Base-by-base conservation (phyloP, 2,888 invertebrate species). In the Leptopilina drosophilae region DNA sequence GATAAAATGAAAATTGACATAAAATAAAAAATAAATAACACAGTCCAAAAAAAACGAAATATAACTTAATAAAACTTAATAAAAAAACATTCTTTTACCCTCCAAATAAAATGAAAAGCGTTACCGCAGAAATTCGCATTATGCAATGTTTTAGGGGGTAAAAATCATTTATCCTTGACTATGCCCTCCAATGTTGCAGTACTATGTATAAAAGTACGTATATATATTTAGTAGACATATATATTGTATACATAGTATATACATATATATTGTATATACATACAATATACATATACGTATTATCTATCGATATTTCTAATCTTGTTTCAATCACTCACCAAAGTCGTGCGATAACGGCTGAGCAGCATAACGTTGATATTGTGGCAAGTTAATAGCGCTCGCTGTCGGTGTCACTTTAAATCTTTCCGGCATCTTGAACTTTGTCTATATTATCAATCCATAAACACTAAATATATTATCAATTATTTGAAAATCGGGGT, bases 341-440 rank as follows among this genome's bases (percentile, higher is more conserved):
- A 73, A 73, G 14, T 73, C 73, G 56, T 76, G 76, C 26, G 81
- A 77, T 26, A 64, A 59, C 78, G 84, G 84, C 79, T 86, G 78
- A 49, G 80, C 80, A 11, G 77, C 84, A 69, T 87, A 87, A 7
- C 84, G 82, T 75, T 85, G 86, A 26, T 83, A 85, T 78, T 84
- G 84, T 14, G 73, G n/a, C 26, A 73, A 26, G 20, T 79, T 80
- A 46, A 82, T 78, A 56, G 86, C 80, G 79, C 83, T 87, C 78
- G 83, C 87, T 62, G 90, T 87, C 85, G 89, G 90, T 80, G 90
- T 90, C 77, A 90, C 90, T 83, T 86, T 87, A 82, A 90, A 90
- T 46, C 90, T 86, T 80, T 90, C 90, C 84, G 88, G 87, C 87
- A 89, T 87, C 20, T 73, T 73, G 73, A 26, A 15, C 14, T 53